Evolutionary conservation across 2,113 vertebrate species (phyloP), one percentile per base, ranked within the genome.

Genomic region (Sapayoa aenigma): DNA sequence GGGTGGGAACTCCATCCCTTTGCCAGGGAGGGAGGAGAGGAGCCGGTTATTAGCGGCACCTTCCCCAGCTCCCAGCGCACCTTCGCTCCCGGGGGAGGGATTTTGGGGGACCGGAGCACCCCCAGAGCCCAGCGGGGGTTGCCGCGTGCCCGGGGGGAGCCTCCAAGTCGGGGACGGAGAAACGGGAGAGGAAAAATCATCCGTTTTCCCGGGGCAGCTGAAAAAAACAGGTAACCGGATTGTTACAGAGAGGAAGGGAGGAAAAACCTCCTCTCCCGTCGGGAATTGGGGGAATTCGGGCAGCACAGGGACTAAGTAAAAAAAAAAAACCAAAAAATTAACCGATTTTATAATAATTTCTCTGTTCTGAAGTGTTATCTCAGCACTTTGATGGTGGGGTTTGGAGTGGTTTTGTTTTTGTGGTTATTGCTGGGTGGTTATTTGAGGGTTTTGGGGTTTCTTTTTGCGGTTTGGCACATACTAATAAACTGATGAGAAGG

Each of bases 231-330:
- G 35, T 69, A 86, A 59, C 0, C 35, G 74, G 35, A 27, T 33
- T n/a, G 6, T 55, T 42, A 5, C 22, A 20, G 30, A 33, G 22
- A 41, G 20, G 10, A 14, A 50, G 11, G 9, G 8, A 22, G 30
- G 12, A 6, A 30, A 87, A 85, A 49, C 4, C 20, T 68, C 33
- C 31, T 24, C 25, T 52, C 5, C 18, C 47, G 0, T 46, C 2
- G 27, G 30, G 14, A 47, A 20, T 41, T 6, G 3, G 4, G 15
- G 50, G 5, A 37, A 50, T 50, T 74, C 6, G 8, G 23, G 56
- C 9, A 66, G 6, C 14, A 6, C 41, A 4, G 33, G 20, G 11
- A 6, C 5, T n/a, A 50, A 24, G 20, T 2, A 9, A 1, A 2
- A 8, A 7, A 52, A 83, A 14, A 10, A 25, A n/a, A n/a, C n/a